phyloP scores from a whole-genome alignment of 2,113 vertebrate species.

The Nothobranchius kuhntae region DNA sequence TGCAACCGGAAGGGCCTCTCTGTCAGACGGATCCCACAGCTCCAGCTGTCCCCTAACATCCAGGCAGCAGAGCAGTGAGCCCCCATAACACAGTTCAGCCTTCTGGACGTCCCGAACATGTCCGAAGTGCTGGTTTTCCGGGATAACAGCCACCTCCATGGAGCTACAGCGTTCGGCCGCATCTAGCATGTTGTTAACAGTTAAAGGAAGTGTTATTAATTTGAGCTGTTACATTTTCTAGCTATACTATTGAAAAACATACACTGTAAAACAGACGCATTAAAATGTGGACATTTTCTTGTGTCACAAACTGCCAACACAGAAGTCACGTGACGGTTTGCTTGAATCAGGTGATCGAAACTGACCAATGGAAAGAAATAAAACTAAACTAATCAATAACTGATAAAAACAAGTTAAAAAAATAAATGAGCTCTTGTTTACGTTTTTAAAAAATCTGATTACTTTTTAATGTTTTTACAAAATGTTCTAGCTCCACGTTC shows the following conservation, averaged over 20 bases:
- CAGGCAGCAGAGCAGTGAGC: slow-evolving; percentile 68
- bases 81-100: slow-evolving; percentile 52
- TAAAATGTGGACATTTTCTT: no score
- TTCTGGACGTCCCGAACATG: slow-evolving; percentile 32
- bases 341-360: slow-evolving; percentile 51
- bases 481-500: no score
- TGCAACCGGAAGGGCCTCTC: slow-evolving; percentile 1
- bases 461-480: no score
- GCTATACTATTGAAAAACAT: no score
- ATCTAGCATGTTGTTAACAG: slow-evolving; percentile 39
- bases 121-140: slow-evolving; percentile 42
- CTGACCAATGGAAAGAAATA: slow-evolving; percentile 23
- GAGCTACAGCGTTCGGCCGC: slow-evolving; percentile 16
- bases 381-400: slow-evolving; percentile 15
- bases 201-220: no score
- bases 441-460: no score
- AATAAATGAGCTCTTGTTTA: no score
- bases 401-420: background rate
- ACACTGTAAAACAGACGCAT: no score
- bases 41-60: slow-evolving; percentile 31
- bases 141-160: slow-evolving; percentile 69
- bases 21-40: slow-evolving; percentile 63
- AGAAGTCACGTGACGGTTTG: no score
- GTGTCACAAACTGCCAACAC: no score
- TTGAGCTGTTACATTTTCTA: background rate